Base-by-base conservation (phyloP, 1,140 invertebrate species). In the Archegozetes longisetosus region DNA sequence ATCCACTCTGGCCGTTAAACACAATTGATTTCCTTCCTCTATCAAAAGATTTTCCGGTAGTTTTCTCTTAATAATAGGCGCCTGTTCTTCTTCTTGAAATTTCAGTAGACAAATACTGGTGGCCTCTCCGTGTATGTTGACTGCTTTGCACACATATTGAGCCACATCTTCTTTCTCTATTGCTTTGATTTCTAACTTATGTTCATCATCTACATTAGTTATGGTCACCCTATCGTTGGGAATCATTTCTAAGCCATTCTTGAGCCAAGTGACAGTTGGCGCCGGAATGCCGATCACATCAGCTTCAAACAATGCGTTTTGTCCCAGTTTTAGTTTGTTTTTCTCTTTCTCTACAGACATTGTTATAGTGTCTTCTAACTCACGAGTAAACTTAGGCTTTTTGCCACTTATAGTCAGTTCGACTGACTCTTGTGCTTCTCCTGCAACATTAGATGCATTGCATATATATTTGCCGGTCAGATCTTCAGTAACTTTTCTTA, bases 1-100 rank as follows among this genome's bases (percentile, higher is more conserved):
- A 48, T 53, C 55, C 3, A 74, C 67, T 55, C 70, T 67, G 27
- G 88, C 79, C 56, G 83, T 80, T 68, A 84, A 88, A 40, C 75
- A 76, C 13, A 82, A 73, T 2, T 79, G 80, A 27, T 88, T 77
- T 2, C 84, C 85, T 48, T 55, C 58, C 25, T 60, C 58, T 2
- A 54, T 9, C 26, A 32, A 2, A 1, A 54, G 24, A 32, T 57
- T 47, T 53, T 60, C 52, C 17, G 32, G 32, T 29, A 54, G 29
- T 57, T 53, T 27, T 50, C 57, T 60, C 54, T 60, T 58, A 23
- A 58, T 51, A n/a, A 58, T 58, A 22, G 57, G 57, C 23, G 17
- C 48, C 6, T 58, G 57, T 26, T 40, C 46, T 46, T 49, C 48
- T n/a, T 58, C 49, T 3, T 49, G 48, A 46, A 58, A 58, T 40